Evolutionary conservation across 2,888 invertebrate genomes (phyloP).

Genomic region (Yponomeuta malinellus): DNA sequence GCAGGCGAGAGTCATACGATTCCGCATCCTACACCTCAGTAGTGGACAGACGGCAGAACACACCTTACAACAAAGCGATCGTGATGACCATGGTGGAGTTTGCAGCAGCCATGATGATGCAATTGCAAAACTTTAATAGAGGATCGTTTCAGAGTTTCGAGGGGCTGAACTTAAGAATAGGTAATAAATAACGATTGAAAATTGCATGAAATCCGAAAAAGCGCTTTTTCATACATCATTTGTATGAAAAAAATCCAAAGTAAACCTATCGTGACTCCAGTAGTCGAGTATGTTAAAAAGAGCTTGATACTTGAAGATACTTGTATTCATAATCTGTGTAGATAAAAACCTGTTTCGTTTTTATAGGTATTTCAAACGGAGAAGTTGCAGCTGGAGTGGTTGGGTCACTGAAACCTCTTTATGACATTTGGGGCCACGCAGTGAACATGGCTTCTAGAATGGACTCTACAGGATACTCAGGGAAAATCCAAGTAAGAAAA

Average conservation of each 20-base stretch:
- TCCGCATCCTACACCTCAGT: slow-evolving; percentile 41
- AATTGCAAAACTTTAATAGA: slow-evolving; percentile 70
- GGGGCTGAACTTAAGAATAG: slow-evolving; percentile 83
- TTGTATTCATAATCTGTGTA: neutral
- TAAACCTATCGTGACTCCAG: no score
- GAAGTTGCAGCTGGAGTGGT: slow-evolving; percentile 96
- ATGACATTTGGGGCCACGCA: slow-evolving; percentile 98
- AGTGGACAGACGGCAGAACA: slow-evolving; percentile 43
- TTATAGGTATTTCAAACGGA: slow-evolving; percentile 90
- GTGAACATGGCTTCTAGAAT: slow-evolving; percentile 98
- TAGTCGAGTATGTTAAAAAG: no score
- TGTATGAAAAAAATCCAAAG: no score
- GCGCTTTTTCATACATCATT: no score
- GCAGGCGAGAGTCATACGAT: slow-evolving; percentile 77
- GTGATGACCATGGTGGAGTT: slow-evolving; percentile 69
- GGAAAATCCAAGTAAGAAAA: slow-evolving; percentile 81
- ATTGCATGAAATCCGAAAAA: no score
- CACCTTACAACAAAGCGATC: slow-evolving; percentile 55
- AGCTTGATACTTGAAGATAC: no score
- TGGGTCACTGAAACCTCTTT: slow-evolving; percentile 93
- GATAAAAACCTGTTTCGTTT: neutral
- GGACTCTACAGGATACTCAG: slow-evolving; percentile 92
- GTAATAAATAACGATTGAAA: slow-evolving; percentile 48
- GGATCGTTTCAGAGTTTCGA: slow-evolving; percentile 77
- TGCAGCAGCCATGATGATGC: slow-evolving; percentile 70